Base-by-base conservation (phyloP, 2,888 invertebrate genomes). In the Cerceris ruficornis region DNA sequence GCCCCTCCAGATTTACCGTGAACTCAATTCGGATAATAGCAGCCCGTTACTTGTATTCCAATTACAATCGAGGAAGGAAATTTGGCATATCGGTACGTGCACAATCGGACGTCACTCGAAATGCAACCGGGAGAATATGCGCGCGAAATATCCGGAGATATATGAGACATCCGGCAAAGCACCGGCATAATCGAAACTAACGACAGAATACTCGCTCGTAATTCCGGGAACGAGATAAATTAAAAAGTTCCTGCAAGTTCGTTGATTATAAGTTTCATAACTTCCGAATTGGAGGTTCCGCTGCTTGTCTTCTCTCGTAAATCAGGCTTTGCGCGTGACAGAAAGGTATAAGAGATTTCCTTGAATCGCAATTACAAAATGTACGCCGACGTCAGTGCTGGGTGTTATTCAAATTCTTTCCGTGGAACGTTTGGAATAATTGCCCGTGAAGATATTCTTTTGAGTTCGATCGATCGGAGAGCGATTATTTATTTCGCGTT, bases 251-350 rank as follows among this genome's bases (percentile, higher is more conserved):
- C 62, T 41, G 15, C 59, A 68, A 79, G 70, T 79, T 77, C 73
- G 70, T 79, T 77, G 85, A 82, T 84, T 82, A 84, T 75, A 84
- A 83, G 79, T 83, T 83, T 79, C 67, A 69, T 82, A 85, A 82
- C 66, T 82, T 84, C 61, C 66, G 52, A 52, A 55, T 62, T 49
- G 54, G 60, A 28, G 14, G 58, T 61, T 70, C 62, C 66, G 66
- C 73, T 75, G 72, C 74, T 75, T 64, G 75, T 71, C 73, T 58
- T 65, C 50, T 64, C 58, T 55, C 58, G 69, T 52, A 71, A 76
- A 64, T 66, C 65, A 60, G 66, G 70, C 70, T 69, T 71, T 49
- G 57, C 68, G 28, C 61, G 75, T 72, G 72, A 49, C 67, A 17
- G 60, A 67, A 62, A 62, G 57, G 66, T 69, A 69, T 62, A 67